Base-by-base conservation (phyloP, 2,113 vertebrate genomes). In the Leucosticte australis region DNA sequence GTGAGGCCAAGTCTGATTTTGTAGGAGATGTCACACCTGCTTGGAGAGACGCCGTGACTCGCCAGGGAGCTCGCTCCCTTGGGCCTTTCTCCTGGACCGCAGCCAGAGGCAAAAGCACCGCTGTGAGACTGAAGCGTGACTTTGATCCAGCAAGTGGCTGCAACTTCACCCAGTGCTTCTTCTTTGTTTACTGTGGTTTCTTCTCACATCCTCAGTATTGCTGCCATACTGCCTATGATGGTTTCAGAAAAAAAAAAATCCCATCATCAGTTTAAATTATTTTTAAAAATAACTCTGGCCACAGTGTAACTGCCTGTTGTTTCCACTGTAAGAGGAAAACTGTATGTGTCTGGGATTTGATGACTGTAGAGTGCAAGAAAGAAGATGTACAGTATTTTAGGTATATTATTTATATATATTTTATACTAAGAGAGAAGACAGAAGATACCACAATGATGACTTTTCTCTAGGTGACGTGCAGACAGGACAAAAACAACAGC, bases 11-110 rank as follows among this genome's bases (percentile, higher is more conserved):
- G 56, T 49, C 84, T 93, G 87, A 94, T 91, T 95, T 83, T 90
- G 46, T 59, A 90, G 89, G 75, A 90, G 94, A 50, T 94, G 97
- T 96, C 93, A 97, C 33, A 2, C 96, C 97, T 97, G 84, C 95
- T 93, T 83, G 87, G 89, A 96, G 95, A 95, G 97, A 98, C 93
- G 96, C 97, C 1, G 7, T 98, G 98, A 98, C 83, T 98, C 95
- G 97, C 59, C 15, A 2, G 69, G 57, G 56, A 49, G 44, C 71
- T 87, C 4, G 2, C 47, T 90, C 91, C 85, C 59, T 15, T 92
- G 19, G 27, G 87, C 95, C 50, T 63, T 96, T 93, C 94, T 87
- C 80, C 82, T 86, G 95, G 89, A 78, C 71, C 2, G 1, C 64
- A 84, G 87, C 94, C 96, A 96, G 88, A 39, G 63, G 82, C 92